A percentile compares a stretch with the other conserved stretches of the same genome.
These are phyloP conservation scores for Macrocentrus cingulum DNA, from an alignment of 1,140 invertebrate species.

Conservation along the genomic window DNA sequence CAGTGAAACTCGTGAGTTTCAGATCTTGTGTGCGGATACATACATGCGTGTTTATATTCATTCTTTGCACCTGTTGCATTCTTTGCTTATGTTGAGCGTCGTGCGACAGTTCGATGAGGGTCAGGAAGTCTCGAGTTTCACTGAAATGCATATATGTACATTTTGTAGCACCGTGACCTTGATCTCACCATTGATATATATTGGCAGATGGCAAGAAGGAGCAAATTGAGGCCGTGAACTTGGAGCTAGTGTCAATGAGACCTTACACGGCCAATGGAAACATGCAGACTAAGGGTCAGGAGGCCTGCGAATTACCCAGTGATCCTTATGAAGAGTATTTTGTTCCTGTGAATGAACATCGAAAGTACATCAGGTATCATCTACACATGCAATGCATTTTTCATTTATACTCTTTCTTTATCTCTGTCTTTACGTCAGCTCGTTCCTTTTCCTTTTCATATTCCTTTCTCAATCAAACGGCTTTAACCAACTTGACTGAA, in stretches of 20 bases:
- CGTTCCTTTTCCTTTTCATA: no score
- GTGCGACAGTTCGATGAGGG: conserved; percentile 26
- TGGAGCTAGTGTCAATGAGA: conserved; percentile 77
- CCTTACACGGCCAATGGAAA: conserved; percentile 63
- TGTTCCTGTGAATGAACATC: conserved; percentile 80
- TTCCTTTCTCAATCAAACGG: neutral
- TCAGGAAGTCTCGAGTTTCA: conserved; percentile 33
- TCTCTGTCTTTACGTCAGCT: neutral
- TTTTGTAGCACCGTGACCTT: conserved; percentile 24
- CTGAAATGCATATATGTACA: conserved; percentile 21
- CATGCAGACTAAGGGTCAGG: conserved; percentile 70
- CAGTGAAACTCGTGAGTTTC: conserved; percentile 36
- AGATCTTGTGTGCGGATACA: neutral
- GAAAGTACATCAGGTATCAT: conserved; percentile 78
- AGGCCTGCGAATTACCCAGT: conserved; percentile 65
- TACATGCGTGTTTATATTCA: no score
- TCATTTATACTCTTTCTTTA: neutral
- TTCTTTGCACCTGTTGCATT: conserved; percentile 8
- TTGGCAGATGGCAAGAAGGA: conserved; percentile 51
- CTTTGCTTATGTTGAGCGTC: neutral
- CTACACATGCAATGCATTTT: neutral
- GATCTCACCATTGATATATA: conserved; percentile 25
- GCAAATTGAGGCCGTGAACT: conserved; percentile 73
- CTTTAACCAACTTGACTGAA: conserved; percentile 3
- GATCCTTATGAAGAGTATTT: conserved; percentile 82